Percentiles rank a stretch among this genome's conserved stretches.
phyloP scores from a whole-genome alignment of 2,888 invertebrate species.

The Meteorus colon region DNA sequence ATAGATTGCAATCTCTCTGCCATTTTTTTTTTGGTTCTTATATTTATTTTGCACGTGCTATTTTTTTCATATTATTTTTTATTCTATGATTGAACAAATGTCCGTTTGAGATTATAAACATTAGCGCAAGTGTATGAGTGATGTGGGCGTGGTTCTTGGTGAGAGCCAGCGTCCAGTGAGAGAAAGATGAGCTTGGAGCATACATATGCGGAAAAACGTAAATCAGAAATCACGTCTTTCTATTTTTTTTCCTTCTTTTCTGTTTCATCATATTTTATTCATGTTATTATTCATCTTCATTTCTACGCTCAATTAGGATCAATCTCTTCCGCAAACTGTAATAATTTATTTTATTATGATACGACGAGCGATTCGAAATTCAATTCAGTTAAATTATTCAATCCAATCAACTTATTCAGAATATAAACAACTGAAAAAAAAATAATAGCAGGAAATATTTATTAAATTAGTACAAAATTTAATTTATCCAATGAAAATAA shows the following conservation, averaged over 20 bases:
- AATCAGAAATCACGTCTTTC: constrained; percentile 6
- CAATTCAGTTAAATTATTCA: too few relatives aligned
- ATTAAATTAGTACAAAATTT: too few relatives aligned
- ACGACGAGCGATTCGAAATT: too few relatives aligned
- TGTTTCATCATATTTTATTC: neutral
- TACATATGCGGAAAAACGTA: constrained; percentile 1
- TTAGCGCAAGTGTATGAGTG: neutral
- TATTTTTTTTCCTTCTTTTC: neutral
- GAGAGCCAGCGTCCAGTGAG: neutral
- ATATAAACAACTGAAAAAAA: too few relatives aligned
- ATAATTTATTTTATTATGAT: too few relatives aligned
- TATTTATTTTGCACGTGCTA: neutral
- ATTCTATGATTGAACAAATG: neutral
- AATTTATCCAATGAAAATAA: too few relatives aligned
- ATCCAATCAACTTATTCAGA: too few relatives aligned
- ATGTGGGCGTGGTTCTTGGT: constrained; percentile 14
- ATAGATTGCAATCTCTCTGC: neutral
- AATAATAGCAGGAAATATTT: too few relatives aligned
- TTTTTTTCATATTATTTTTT: neutral
- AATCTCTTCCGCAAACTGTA: constrained; percentile 1
- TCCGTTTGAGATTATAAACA: neutral
- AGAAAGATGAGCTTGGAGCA: neutral
- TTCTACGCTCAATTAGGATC: constrained; percentile 1
- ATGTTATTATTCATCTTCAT: neutral
- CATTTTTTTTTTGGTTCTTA: neutral